These are phyloP conservation scores for Megalurothrips usitatus DNA, from an alignment of 2,888 invertebrate species.

Conservation along the genomic window DNA sequence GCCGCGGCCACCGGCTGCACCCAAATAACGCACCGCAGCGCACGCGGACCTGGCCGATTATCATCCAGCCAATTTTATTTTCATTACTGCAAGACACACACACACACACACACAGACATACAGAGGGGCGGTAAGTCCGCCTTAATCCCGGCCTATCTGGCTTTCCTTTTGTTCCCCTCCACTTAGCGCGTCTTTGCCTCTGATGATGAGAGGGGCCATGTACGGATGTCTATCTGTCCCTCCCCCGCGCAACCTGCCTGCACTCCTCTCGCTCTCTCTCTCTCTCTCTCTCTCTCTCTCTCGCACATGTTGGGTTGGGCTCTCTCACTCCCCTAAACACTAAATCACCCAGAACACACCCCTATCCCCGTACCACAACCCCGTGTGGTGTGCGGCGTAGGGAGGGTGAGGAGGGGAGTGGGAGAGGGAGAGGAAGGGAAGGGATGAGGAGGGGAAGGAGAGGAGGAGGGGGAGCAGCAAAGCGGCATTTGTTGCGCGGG, in stretches of 20 bases:
- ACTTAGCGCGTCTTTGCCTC: constrained; percentile 5
- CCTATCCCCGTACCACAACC: neutral
- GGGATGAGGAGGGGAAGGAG: neutral
- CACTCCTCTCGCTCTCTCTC: neutral
- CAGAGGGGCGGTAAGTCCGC: neutral
- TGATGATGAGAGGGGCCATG: neutral
- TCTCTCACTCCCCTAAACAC: constrained; percentile 12
- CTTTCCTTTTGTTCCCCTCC: neutral
- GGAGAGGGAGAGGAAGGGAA: too few species aligned
- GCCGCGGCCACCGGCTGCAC: too few species aligned
- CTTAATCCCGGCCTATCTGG: neutral
- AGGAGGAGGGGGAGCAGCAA: neutral
- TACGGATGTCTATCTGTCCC: neutral
- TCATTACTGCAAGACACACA: neutral
- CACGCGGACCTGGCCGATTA: neutral
- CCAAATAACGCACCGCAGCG: neutral
- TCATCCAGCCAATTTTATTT: constrained; percentile 10
- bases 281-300: neutral
- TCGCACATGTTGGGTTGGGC: neutral
- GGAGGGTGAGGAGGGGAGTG: neutral
- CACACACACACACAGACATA: too few species aligned
- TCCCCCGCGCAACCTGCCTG: neutral
- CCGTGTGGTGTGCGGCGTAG: neutral
- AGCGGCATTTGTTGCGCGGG: constrained; percentile 11
- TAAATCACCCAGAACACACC: constrained; percentile 25